Percentiles rank a stretch among this genome's conserved stretches.
phyloP scores from a whole-genome alignment of 2,113 vertebrate genomes.

The Brachypodius melanocephalos region DNA sequence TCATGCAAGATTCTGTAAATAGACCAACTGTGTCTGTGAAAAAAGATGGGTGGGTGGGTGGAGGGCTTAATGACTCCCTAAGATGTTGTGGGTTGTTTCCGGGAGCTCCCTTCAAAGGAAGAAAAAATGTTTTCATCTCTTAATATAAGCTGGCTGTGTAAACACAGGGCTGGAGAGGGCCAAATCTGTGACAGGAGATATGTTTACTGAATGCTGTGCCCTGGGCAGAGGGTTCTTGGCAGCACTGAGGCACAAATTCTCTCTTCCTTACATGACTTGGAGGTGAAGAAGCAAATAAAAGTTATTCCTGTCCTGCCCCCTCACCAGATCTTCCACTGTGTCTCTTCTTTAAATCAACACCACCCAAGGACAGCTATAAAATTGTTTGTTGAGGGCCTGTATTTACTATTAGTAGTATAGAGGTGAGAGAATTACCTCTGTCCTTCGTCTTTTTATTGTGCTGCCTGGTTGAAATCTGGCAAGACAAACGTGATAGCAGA shows the following conservation, averaged over 20 bases:
- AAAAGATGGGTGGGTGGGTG: not conserved
- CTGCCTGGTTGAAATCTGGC: not conserved
- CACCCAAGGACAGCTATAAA: not conserved
- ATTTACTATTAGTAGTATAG: not conserved
- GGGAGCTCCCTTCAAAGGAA: conserved; percentile 39
- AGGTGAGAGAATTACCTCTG: not conserved
- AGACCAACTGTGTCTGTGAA: not conserved
- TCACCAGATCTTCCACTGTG: not conserved
- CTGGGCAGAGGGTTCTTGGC: not conserved
- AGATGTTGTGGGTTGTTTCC: conserved; percentile 17
- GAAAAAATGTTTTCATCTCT: conserved; percentile 40
- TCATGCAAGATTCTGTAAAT: not conserved
- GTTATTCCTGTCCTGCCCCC: not conserved
- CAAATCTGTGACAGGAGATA: not conserved
- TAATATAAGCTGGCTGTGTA: not conserved
- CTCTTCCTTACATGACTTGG: not conserved
- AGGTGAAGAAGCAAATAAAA: conserved; percentile 20
- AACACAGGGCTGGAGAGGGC: not conserved
- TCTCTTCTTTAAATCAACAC: not conserved
- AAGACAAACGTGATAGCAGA: not conserved
- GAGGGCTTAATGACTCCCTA: not conserved
- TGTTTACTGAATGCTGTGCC: not conserved
- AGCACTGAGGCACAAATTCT: not conserved
- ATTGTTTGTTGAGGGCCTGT: not conserved
- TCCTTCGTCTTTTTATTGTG: not conserved